phyloP scores from a whole-genome alignment of 2,113 vertebrate species.

The Alouatta palliata region DNA sequence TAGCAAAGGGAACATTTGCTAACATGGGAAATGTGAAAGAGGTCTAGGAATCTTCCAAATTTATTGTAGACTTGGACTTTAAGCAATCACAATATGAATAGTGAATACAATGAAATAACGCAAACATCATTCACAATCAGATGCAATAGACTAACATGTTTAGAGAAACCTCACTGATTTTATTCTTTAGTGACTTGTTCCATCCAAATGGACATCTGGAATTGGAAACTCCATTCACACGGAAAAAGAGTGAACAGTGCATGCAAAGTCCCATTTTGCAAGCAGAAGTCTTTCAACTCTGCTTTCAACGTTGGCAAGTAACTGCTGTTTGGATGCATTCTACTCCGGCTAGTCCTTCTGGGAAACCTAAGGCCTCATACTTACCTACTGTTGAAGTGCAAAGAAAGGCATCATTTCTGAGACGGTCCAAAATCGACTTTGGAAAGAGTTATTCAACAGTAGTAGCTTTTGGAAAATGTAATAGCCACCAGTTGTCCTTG shows the following conservation, averaged over 20 bases:
- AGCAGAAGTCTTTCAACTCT: neutral
- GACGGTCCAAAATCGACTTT: neutral
- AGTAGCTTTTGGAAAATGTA: neutral
- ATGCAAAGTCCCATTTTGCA: neutral
- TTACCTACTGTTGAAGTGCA: neutral
- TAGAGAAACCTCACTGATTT: neutral
- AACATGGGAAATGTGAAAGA: neutral
- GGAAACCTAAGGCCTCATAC: neutral
- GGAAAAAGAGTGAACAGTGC: neutral
- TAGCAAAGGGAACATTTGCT: neutral
- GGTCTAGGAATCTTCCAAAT: neutral
- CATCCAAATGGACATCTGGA: neutral
- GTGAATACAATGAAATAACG: neutral
- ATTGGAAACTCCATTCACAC: neutral
- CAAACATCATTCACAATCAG: neutral
- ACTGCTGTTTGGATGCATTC: neutral
- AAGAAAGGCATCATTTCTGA: neutral
- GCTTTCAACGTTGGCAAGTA: neutral
- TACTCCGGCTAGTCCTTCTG: neutral
- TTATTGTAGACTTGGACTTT: neutral
- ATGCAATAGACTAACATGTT: neutral
- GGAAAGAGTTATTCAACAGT: neutral
- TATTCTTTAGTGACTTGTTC: neutral
- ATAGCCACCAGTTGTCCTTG: neutral
- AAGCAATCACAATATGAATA: neutral